A percentile compares a stretch with the other conserved stretches of the same genome.
phyloP scores from a whole-genome alignment of 2,113 vertebrate species.

The Cinclus cinclus region DNA sequence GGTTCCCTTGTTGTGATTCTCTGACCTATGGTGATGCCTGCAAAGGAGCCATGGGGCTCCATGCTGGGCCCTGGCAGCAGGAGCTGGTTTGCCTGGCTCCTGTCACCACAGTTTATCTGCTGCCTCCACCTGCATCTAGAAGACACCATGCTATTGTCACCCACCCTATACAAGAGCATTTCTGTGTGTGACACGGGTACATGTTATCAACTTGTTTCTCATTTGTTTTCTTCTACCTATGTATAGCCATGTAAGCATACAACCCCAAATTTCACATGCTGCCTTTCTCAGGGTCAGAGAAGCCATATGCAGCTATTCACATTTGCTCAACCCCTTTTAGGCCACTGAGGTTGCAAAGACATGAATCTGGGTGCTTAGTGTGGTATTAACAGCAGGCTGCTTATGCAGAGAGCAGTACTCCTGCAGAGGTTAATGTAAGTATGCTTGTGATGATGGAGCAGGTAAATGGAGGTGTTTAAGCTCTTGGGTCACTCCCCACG shows the following conservation, averaged over 20 bases:
- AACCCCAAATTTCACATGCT: neutral
- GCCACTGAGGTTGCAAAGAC: neutral
- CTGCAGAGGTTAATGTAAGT: neutral
- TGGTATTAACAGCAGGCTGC: neutral
- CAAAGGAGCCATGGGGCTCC: neutral
- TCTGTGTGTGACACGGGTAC: neutral
- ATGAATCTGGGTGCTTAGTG: neutral
- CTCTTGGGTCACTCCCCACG: fast-evolving
- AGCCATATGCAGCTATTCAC: neutral
- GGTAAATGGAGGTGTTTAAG: neutral
- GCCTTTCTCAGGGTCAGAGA: neutral
- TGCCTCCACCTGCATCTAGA: neutral
- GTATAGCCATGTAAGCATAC: neutral
- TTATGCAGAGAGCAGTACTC: neutral
- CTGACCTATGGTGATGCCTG: fast-evolving
- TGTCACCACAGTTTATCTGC: neutral
- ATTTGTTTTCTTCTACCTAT: neutral
- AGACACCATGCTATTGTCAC: neutral
- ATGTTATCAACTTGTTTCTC: neutral
- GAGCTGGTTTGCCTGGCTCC: neutral
- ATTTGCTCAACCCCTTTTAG: neutral
- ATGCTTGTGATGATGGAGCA: neutral
- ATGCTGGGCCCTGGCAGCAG: neutral
- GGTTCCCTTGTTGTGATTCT: neutral
- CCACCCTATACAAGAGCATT: neutral